phyloP scores from a whole-genome alignment of 2,797 vertebrate genomes.

The Betta splendens region DNA sequence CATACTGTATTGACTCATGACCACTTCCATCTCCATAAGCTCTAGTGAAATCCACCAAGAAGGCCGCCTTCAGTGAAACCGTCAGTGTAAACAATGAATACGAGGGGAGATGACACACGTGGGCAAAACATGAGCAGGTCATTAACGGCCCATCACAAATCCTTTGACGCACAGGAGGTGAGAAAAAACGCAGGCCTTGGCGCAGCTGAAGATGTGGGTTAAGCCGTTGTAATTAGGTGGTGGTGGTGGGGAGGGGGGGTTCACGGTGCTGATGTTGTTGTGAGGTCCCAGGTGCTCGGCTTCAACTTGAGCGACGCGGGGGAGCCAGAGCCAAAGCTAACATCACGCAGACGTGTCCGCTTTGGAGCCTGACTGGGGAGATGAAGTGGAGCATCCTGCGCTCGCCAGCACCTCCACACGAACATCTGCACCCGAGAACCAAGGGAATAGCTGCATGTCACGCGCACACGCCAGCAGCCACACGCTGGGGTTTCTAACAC shows the following conservation, averaged over 20 bases:
- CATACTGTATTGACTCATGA: conserved; percentile 9
- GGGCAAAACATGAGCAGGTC: conserved; percentile 1
- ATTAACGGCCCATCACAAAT: conserved; percentile 46
- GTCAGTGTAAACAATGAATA: conserved; percentile 14
- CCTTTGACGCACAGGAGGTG: no score
- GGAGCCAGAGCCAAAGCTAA: conserved; percentile 58
- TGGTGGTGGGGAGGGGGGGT: no score
- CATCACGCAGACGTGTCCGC: conserved; percentile 59
- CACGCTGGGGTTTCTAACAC: no score
- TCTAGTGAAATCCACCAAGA: conserved; percentile 17
- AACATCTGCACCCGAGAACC: no score
- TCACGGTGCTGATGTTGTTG: conserved; percentile 54
- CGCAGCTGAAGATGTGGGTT: conserved; percentile 46
- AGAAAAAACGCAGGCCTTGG: no score
- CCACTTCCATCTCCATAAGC: conserved; percentile 11
- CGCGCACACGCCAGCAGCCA: no score
- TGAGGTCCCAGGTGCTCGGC: conserved; percentile 45
- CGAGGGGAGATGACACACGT: conserved; percentile 10
- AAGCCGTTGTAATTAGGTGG: conserved; percentile 46
- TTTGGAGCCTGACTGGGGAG: conserved; percentile 37
- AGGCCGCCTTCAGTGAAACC: conserved; percentile 26
- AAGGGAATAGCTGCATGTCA: no score
- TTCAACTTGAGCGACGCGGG: conserved; percentile 51
- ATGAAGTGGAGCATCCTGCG: conserved; percentile 24
- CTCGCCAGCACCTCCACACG: not conserved